Percentiles rank a stretch among this genome's conserved stretches.
Conservation (phyloP, 2,888 invertebrate species). For the Chalcis sispes region DNA sequence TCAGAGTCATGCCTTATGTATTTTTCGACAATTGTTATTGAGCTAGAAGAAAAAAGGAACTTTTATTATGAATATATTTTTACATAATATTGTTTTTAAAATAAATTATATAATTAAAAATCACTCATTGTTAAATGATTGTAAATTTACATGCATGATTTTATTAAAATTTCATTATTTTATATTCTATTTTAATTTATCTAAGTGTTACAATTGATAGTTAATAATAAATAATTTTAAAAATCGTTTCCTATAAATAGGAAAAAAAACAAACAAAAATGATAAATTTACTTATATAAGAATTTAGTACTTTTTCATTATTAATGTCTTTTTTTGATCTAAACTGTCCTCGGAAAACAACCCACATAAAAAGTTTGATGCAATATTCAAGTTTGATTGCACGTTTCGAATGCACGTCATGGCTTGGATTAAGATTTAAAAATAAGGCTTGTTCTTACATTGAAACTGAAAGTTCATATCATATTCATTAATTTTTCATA, state of each 20-base stretch:
- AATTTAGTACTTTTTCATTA: slow-evolving; percentile 33
- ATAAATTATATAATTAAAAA: slow-evolving; percentile 56
- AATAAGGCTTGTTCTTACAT: slow-evolving; percentile 21
- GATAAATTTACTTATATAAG: slow-evolving; percentile 21
- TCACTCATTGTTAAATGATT: not conserved
- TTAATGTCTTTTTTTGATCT: slow-evolving; percentile 8
- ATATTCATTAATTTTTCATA: slow-evolving; percentile 22
- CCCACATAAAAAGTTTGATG: slow-evolving; percentile 59
- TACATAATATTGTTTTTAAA: slow-evolving; percentile 61
- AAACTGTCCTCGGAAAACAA: slow-evolving; percentile 32
- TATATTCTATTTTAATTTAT: too few species aligned
- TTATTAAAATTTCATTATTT: slow-evolving; percentile 48
- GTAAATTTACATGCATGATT: not conserved
- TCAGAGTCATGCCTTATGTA: slow-evolving; percentile 50
- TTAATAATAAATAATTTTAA: slow-evolving; percentile 14
- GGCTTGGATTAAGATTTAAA: slow-evolving; percentile 6
- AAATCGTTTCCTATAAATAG: slow-evolving; percentile 13
- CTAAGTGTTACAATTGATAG: not conserved
- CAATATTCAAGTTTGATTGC: slow-evolving; percentile 62
- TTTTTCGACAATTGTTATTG: slow-evolving; percentile 53
- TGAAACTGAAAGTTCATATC: slow-evolving; percentile 6
- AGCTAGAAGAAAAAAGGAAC: slow-evolving; percentile 47
- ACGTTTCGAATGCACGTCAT: not conserved
- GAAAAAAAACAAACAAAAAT: too few species aligned
- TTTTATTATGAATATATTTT: slow-evolving; percentile 66